Evolutionary conservation across 2,888 invertebrate species (phyloP), one percentile per base, ranked within the genome.

Genomic region (Thyatira batis): DNA sequence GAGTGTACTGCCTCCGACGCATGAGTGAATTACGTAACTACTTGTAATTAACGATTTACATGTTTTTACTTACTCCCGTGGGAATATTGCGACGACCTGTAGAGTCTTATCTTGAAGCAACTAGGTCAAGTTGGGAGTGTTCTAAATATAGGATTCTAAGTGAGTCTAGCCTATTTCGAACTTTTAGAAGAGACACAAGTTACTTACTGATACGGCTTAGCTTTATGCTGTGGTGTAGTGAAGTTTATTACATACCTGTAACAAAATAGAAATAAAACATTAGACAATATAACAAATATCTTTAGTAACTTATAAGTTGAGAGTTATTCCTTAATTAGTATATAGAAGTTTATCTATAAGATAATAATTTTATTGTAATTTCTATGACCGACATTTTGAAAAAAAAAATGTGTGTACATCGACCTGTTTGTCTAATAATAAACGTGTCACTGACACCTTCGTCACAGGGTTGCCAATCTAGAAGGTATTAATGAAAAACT

Each of bases 211-310:
- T 8, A 17, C n/a, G n/a, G n/a, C n/a, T n/a, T n/a, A n/a, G n/a
- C 5, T 4, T 20, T 20, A 27, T 48, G 27, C n/a, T n/a, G 5
- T 27, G 28, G 44, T 20, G 52, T 46, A 49, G 13, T 13, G 6
- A 13, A 13, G 8, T 39, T n/a, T 13, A 8, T 10, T 43, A 68
- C 70, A 58, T 76, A 76, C 76, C 76, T 76, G 75, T 49, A 76
- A 76, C 69, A 73, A 69, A 64, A 63, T 50, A 49, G 50, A 60
- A 50, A 51, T n/a, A 49, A 27, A 17, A 21, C 39, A 33, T 23
- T 49, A 30, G 44, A 30, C 5, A 30, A 5, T 33, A 13, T 5
- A 13, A 33, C 13, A n/a, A 33, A 33, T n/a, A n/a, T n/a, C n/a
- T n/a, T n/a, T n/a, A n/a, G n/a, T n/a, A n/a, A n/a, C n/a, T n/a